A percentile compares a stretch with the other conserved stretches of the same genome.
These are phyloP conservation scores for Drosophila atroscutellata DNA, from an alignment of 2,888 invertebrate species.

Conservation along the genomic window DNA sequence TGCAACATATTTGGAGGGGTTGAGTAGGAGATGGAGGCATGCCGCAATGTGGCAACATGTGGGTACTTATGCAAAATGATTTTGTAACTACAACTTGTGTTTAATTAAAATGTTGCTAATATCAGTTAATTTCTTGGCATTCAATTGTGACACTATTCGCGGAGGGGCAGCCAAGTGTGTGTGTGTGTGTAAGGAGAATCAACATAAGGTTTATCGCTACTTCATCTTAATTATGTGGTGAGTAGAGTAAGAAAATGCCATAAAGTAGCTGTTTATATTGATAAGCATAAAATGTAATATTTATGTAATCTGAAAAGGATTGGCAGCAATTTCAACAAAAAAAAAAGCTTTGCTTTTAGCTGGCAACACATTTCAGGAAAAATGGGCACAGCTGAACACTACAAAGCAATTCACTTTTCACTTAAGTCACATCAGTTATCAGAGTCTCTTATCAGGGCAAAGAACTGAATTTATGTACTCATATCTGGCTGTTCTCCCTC, in stretches of 20 bases:
- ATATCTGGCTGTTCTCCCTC: neutral
- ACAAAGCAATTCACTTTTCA: neutral
- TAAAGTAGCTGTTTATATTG: slow-evolving; percentile 22
- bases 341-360: neutral
- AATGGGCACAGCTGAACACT: neutral
- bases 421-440: neutral
- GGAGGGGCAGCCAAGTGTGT: neutral
- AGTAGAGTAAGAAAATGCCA: slow-evolving; percentile 15
- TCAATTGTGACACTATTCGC: slow-evolving; percentile 57
- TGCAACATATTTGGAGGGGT: neutral
- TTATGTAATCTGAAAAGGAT: neutral
- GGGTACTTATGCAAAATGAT: slow-evolving; percentile 69
- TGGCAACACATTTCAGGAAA: neutral
- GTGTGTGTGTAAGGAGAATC: slow-evolving; percentile 1
- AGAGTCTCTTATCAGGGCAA: neutral
- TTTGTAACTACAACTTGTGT: slow-evolving; percentile 58
- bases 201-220: slow-evolving; percentile 36
- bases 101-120: slow-evolving; percentile 77
- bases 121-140: slow-evolving; percentile 70
- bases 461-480: neutral
- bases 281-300: slow-evolving; percentile 3
- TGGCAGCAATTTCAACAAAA: neutral
- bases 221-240: slow-evolving; percentile 42
- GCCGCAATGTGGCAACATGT: slow-evolving; percentile 72
- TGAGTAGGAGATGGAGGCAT: slow-evolving; percentile 22